Evolutionary conservation across 1,140 invertebrate genomes (phyloP).

Genomic region (Heliothis virescens): DNA sequence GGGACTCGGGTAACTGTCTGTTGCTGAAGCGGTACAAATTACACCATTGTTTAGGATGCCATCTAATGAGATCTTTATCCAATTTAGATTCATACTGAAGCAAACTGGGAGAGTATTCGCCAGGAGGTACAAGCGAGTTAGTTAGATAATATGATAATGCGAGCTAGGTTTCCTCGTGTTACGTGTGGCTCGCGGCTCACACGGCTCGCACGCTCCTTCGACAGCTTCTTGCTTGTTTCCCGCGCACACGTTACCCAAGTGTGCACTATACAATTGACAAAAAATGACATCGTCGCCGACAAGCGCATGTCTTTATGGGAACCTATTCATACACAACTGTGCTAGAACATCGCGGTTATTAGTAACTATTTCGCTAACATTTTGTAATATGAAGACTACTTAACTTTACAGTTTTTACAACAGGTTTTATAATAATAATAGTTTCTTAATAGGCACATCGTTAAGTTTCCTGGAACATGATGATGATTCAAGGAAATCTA

Average conservation of each 20-base stretch:
- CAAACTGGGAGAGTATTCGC: not conserved
- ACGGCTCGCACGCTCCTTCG: constrained; percentile 57
- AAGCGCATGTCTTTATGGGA: constrained; percentile 5
- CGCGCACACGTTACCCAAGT: constrained; percentile 30
- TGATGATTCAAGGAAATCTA: constrained; percentile 78
- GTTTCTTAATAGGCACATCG: constrained; percentile 63
- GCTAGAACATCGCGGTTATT: not conserved
- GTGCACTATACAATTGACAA: constrained; percentile 1
- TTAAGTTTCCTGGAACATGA: constrained; percentile 70
- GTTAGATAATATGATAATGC: constrained; percentile 74
- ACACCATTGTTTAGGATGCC: no score
- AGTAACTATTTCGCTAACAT: not conserved
- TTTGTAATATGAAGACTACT: not conserved
- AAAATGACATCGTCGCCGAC: not conserved
- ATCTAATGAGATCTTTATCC: no score
- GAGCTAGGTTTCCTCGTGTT: constrained; percentile 75
- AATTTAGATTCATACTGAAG: no score
- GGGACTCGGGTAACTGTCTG: not conserved
- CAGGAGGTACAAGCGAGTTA: constrained; percentile 54
- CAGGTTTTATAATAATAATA: constrained; percentile 54
- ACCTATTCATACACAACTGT: not conserved
- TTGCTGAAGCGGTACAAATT: not conserved
- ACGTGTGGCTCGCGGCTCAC: constrained; percentile 55
- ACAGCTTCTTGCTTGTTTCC: constrained; percentile 57
- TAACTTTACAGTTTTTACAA: constrained; percentile 26